Evolutionary conservation across 2,888 invertebrate species (phyloP).

Genomic region (Elegia similella): DNA sequence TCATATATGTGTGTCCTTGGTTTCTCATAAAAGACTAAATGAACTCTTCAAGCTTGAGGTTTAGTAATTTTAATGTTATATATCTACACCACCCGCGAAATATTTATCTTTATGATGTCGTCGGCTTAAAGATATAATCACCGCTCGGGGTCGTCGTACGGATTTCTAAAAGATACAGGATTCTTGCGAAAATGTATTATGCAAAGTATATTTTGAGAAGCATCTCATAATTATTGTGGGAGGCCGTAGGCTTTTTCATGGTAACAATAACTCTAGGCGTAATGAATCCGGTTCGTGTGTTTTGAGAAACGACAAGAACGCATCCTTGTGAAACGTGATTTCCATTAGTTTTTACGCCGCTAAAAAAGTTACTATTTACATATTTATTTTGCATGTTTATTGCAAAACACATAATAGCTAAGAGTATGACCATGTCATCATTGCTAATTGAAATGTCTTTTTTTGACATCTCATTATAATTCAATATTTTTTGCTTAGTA

Average conservation of each 20-base stretch:
- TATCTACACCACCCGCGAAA: conserved; percentile 43
- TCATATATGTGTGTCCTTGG: too few relatives aligned
- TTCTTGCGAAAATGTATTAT: conserved; percentile 34
- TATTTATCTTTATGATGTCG: conserved; percentile 43
- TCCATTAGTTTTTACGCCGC: conserved; percentile 4
- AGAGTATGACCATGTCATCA: conserved; percentile 2
- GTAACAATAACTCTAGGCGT: conserved; percentile 19
- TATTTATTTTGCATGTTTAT: conserved; percentile 6
- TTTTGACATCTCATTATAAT: conserved; percentile 10
- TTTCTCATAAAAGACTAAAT: neutral
- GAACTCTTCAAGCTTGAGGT: conserved; percentile 6
- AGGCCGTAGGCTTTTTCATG: conserved; percentile 21
- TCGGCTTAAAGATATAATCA: conserved; percentile 52
- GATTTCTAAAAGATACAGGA: conserved; percentile 37
- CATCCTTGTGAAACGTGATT: conserved; percentile 11
- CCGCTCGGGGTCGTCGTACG: conserved; percentile 46
- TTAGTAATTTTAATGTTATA: conserved; percentile 35
- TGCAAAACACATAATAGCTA: neutral
- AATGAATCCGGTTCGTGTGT: conserved; percentile 12
- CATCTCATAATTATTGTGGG: conserved; percentile 30
- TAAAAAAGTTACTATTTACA: conserved; percentile 7
- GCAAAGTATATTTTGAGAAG: conserved; percentile 34
- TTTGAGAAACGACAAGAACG: conserved; percentile 4
- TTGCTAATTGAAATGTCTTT: conserved; percentile 4
- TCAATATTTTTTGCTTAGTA: neutral